A percentile compares a stretch with the other conserved stretches of the same genome.
These are phyloP conservation scores for Camelus bactrianus DNA, from an alignment of 2,113 vertebrate species.

Conservation along the genomic window DNA sequence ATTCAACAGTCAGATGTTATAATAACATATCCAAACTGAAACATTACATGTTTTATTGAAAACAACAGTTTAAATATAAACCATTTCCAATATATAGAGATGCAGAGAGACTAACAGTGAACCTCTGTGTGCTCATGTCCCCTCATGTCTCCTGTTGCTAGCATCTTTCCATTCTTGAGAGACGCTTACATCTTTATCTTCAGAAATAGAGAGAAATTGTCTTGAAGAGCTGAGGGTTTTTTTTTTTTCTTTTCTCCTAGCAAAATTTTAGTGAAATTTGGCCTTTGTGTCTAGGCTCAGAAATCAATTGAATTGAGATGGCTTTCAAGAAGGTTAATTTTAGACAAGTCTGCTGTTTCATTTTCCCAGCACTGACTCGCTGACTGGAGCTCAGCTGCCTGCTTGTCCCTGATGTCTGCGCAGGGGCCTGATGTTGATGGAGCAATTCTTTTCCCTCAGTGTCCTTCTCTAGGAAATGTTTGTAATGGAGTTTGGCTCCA, in stretches of 20 bases:
- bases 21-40: not conserved
- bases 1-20: not conserved
- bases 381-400: not conserved
- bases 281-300: not conserved
- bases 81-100: not conserved
- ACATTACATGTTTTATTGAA: not conserved
- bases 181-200: not conserved
- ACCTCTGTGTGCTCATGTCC: rapidly evolving
- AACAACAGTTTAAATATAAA: not conserved
- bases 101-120: not conserved
- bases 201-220: not conserved
- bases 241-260: not conserved
- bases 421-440: not conserved
- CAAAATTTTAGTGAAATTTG: conserved; percentile 31
- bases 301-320: conserved; percentile 20
- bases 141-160: not conserved
- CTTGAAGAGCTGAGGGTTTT: not conserved
- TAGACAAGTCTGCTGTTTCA: not conserved
- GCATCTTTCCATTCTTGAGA: not conserved
- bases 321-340: conserved; percentile 48
- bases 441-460: not conserved
- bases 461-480: not conserved
- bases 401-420: not conserved
- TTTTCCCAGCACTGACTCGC: not conserved
- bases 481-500: not conserved